phyloP scores from a whole-genome alignment of 2,888 invertebrate species.

The Alsophila aescularia region DNA sequence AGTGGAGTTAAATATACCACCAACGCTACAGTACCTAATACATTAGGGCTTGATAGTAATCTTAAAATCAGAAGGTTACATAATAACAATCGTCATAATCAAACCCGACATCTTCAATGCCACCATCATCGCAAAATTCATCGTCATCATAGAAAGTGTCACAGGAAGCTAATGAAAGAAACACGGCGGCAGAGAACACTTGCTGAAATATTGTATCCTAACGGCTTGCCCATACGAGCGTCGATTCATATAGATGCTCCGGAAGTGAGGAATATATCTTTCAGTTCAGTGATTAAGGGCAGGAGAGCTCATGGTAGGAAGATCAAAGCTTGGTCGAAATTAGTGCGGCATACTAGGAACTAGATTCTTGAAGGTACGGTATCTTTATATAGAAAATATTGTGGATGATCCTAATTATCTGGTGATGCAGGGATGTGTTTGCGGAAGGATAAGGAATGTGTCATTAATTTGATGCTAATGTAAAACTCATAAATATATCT shows the following conservation, averaged over 20 bases:
- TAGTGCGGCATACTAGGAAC: constrained; percentile 1
- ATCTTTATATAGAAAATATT: too few relatives aligned
- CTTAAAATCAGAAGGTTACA: background rate
- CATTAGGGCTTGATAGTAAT: background rate
- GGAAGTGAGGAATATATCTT: background rate
- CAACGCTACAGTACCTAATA: background rate
- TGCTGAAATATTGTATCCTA: constrained; percentile 14
- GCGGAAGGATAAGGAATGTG: too few relatives aligned
- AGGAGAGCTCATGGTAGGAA: constrained; percentile 11
- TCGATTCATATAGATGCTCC: background rate
- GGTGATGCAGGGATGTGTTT: too few relatives aligned
- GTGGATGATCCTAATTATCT: too few relatives aligned
- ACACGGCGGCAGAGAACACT: constrained; percentile 4
- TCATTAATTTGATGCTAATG: too few relatives aligned
- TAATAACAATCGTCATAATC: background rate
- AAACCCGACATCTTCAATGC: background rate
- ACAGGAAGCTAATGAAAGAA: constrained; percentile 3
- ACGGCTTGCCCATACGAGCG: background rate
- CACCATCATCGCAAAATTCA: background rate
- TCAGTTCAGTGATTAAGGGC: constrained; percentile 13
- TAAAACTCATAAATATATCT: too few relatives aligned
- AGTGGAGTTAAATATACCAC: background rate
- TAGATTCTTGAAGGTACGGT: background rate
- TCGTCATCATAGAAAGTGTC: background rate
- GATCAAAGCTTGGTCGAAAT: constrained; percentile 4